phyloP scores from a whole-genome alignment of 2,797 vertebrate genomes.

The Periparus ater region DNA sequence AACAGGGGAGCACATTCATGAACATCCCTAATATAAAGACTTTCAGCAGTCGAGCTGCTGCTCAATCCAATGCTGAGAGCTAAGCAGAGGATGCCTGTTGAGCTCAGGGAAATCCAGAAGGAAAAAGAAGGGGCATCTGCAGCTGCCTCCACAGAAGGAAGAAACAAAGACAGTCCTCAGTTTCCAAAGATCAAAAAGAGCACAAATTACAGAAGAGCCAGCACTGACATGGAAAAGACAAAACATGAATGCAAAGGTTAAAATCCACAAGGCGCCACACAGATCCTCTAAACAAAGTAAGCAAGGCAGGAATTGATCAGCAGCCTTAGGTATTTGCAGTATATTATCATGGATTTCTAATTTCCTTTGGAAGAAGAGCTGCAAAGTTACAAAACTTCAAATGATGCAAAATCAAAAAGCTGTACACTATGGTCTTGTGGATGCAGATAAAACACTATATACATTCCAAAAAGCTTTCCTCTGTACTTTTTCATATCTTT shows the following conservation, averaged over 20 bases:
- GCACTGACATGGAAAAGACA: neutral
- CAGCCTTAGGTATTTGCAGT: neutral
- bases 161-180: neutral
- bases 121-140: neutral
- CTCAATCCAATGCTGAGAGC: neutral
- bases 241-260: neutral
- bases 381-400: neutral
- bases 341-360: neutral
- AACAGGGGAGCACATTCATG: neutral
- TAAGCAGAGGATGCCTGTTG: neutral
- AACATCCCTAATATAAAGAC: neutral
- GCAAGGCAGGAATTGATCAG: neutral
- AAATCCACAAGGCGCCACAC: neutral
- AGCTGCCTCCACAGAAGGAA: neutral
- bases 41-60: neutral
- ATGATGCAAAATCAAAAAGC: neutral
- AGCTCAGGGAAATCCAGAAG: neutral
- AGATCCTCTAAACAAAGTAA: neutral
- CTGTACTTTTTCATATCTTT: neutral
- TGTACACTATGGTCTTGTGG: neutral
- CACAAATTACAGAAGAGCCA: neutral
- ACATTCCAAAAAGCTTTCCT: neutral
- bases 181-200: neutral
- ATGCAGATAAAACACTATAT: neutral
- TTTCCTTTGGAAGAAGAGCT: neutral